Percentiles rank a stretch among this genome's conserved stretches.
phyloP scores from a whole-genome alignment of 2,888 invertebrate species.

The Oligia latruncula region DNA sequence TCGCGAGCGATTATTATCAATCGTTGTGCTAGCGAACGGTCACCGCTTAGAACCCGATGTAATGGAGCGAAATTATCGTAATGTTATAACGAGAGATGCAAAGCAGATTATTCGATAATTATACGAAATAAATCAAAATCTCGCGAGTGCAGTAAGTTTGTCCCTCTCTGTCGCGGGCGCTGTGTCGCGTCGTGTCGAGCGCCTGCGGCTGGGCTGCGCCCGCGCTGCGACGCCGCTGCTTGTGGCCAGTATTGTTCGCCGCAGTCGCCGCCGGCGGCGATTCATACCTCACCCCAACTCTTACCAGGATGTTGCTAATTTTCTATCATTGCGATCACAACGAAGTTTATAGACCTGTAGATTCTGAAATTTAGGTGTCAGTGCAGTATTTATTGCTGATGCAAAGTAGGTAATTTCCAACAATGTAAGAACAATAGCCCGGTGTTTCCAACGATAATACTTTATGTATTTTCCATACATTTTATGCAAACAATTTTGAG shows the following conservation, averaged over 20 bases:
- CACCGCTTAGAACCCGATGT: constrained; percentile 88
- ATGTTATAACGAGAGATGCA: constrained; percentile 89
- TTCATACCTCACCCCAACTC: constrained; percentile 87
- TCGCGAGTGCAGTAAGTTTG: constrained; percentile 77
- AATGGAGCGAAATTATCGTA: constrained; percentile 89
- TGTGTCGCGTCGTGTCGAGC: constrained; percentile 67
- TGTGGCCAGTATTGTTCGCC: constrained; percentile 79
- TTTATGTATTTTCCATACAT: constrained; percentile 17
- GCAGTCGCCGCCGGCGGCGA: constrained; percentile 81
- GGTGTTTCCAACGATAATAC: constrained; percentile 24
- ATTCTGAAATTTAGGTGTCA: constrained; percentile 88
- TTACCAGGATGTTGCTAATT: constrained; percentile 89
- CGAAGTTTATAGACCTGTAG: constrained; percentile 86
- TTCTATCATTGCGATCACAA: constrained; percentile 88
- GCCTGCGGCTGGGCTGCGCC: constrained; percentile 78
- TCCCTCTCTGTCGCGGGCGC: constrained; percentile 72
- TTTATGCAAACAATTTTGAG: constrained; percentile 4
- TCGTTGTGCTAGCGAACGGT: constrained; percentile 88
- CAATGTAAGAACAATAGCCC: constrained; percentile 49
- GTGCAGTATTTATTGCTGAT: constrained; percentile 85
- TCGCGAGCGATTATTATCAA: constrained; percentile 90
- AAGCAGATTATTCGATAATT: constrained; percentile 90
- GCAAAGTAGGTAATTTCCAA: constrained; percentile 63
- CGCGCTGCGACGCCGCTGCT: constrained; percentile 76
- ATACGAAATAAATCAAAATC: constrained; percentile 88